A percentile compares a stretch with the other conserved stretches of the same genome.
Conservation (phyloP, 1,140 invertebrate genomes). For the Eumaeus atala region DNA sequence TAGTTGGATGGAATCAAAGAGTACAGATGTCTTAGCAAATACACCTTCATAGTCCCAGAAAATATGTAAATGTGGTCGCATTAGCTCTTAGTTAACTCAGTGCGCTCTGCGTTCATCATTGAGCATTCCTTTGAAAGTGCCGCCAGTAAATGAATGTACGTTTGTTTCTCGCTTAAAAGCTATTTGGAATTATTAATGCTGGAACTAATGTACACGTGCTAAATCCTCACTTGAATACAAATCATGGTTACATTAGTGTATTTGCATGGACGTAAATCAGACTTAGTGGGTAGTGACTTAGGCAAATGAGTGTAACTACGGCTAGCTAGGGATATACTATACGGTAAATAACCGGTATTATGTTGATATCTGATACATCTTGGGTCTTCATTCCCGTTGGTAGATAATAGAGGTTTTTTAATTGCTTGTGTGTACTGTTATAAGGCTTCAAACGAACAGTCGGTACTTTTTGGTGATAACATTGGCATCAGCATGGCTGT, state of each 20-base stretch:
- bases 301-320: not conserved
- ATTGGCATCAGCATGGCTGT: too few relatives aligned
- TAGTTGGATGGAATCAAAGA: too few relatives aligned
- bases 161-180: conserved; percentile 25
- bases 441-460: too few relatives aligned
- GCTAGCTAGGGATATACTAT: too few relatives aligned
- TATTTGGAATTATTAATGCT: conserved; percentile 15
- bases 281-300: not conserved
- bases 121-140: conserved; percentile 30
- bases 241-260: conserved; percentile 15
- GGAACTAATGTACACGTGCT: conserved; percentile 19
- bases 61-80: conserved; percentile 1
- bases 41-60: not conserved
- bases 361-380: not conserved
- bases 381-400: too few relatives aligned
- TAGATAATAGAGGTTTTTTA: not conserved
- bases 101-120: conserved; percentile 18
- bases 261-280: not conserved
- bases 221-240: conserved; percentile 4
- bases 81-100: conserved; percentile 1
- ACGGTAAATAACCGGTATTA: not conserved
- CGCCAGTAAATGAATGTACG: conserved; percentile 23
- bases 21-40: not conserved
- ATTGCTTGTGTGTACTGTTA: not conserved
- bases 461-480: too few relatives aligned